These are phyloP conservation scores for Oreochromis mossambicus DNA, from an alignment of 2,797 vertebrate genomes.

Conservation along the genomic window DNA sequence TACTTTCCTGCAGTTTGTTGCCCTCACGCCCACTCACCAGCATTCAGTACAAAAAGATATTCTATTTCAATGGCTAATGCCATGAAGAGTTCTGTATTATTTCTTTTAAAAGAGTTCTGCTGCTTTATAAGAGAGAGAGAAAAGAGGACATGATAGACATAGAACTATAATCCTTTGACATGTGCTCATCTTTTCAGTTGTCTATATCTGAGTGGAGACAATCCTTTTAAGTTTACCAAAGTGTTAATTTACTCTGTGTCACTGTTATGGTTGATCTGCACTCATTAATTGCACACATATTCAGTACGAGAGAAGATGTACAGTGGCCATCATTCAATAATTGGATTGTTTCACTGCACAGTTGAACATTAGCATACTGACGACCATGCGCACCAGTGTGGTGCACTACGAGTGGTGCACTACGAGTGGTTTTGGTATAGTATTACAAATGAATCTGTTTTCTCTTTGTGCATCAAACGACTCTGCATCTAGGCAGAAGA, in stretches of 20 bases:
- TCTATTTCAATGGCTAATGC: slow-evolving; percentile 47
- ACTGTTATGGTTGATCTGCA: slow-evolving; percentile 38
- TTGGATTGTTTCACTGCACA: slow-evolving; percentile 60
- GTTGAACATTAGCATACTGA: slow-evolving; percentile 58
- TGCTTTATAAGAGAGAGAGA: slow-evolving; percentile 41
- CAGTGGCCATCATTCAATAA: slow-evolving; percentile 58
- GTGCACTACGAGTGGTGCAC: slow-evolving; percentile 31
- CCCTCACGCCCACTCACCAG: slow-evolving; percentile 68
- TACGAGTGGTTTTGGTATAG: slow-evolving; percentile 34
- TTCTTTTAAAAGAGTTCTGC: slow-evolving; percentile 47
- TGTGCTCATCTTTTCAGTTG: slow-evolving; percentile 37
- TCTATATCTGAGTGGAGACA: slow-evolving; percentile 49
- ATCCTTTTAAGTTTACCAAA: slow-evolving; percentile 68
- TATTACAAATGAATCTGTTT: slow-evolving; percentile 34
- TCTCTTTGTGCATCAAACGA: slow-evolving; percentile 7
- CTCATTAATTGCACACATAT: slow-evolving; percentile 59
- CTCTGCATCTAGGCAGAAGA: slow-evolving; percentile 10
- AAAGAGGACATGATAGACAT: slow-evolving; percentile 9
- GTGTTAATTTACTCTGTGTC: slow-evolving; percentile 60
- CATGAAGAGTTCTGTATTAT: slow-evolving; percentile 45
- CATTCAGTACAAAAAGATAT: slow-evolving; percentile 53
- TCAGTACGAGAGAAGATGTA: slow-evolving; percentile 52
- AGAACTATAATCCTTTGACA: slow-evolving; percentile 31
- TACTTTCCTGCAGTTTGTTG: slow-evolving; percentile 65
- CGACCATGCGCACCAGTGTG: slow-evolving; percentile 43